These are phyloP conservation scores for Cephalotes varians DNA, from an alignment of 2,888 invertebrate genomes.

Conservation along the genomic window DNA sequence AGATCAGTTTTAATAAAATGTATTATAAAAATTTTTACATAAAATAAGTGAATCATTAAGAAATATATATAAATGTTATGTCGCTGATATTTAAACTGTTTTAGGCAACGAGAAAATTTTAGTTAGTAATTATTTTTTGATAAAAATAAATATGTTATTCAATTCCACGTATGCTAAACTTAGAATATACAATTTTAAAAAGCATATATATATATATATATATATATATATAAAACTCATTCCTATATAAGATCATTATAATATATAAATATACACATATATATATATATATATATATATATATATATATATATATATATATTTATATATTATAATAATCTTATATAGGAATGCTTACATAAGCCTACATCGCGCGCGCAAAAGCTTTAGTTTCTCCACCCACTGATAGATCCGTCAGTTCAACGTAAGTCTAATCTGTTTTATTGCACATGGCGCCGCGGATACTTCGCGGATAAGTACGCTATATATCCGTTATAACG, in stretches of 20 bases:
- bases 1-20: not conserved
- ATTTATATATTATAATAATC: constrained; percentile 6
- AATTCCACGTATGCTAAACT: not conserved
- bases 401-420: constrained; percentile 64
- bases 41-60: not conserved
- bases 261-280: not conserved
- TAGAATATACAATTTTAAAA: not conserved
- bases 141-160: not conserved
- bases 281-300: too few species aligned
- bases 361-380: too few species aligned
- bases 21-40: not conserved
- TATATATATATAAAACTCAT: too few species aligned
- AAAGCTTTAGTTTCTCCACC: constrained; percentile 66
- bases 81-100: not conserved
- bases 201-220: not conserved
- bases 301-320: not conserved
- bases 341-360: constrained; percentile 19
- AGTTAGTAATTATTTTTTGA: not conserved
- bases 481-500: constrained; percentile 36
- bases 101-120: not conserved
- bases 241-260: too few species aligned
- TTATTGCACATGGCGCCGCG: constrained; percentile 78
- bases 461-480: constrained; percentile 63
- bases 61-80: not conserved
- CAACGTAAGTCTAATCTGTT: constrained; percentile 77